phyloP scores from a whole-genome alignment of 2,888 invertebrate species.

The Rhingia campestris region DNA sequence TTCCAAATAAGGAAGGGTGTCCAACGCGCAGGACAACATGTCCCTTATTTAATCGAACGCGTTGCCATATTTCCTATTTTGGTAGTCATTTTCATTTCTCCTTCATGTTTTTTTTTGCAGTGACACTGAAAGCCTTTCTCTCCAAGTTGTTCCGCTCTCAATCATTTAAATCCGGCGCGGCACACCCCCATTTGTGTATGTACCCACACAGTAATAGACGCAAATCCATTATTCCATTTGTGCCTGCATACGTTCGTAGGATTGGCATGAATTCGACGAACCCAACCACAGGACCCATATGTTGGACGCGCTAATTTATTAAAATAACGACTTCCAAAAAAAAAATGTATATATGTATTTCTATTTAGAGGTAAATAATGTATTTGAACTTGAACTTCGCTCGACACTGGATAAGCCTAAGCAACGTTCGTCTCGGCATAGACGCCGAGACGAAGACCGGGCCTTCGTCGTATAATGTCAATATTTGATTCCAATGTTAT shows the following conservation, averaged over 20 bases:
- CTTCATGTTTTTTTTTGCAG: constrained; percentile 29
- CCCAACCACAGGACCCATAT: background rate
- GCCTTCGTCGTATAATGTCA: background rate
- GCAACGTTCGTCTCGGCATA: constrained; percentile 21
- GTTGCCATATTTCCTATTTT: constrained; percentile 63
- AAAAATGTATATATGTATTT: constrained; percentile 1
- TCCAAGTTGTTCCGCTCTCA: background rate
- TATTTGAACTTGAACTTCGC: constrained; percentile 68
- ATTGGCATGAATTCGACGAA: background rate
- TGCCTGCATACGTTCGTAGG: constrained; percentile 1
- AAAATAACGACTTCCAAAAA: constrained; percentile 29
- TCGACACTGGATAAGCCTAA: constrained; percentile 49
- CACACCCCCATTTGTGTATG: constrained; percentile 48
- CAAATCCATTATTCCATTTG: constrained; percentile 49
- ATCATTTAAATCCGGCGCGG: constrained; percentile 9
- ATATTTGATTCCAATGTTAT: constrained; percentile 18
- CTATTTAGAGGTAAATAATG: background rate
- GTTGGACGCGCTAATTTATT: constrained; percentile 56
- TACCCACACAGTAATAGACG: constrained; percentile 1
- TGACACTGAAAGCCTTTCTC: constrained; percentile 16
- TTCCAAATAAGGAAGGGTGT: constrained; percentile 66
- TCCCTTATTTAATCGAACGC: constrained; percentile 39
- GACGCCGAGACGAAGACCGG: background rate
- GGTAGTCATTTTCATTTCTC: background rate
- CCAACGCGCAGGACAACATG: constrained; percentile 54